phyloP scores from a whole-genome alignment of 2,888 invertebrate genomes.

The Ptychoptera contaminata region DNA sequence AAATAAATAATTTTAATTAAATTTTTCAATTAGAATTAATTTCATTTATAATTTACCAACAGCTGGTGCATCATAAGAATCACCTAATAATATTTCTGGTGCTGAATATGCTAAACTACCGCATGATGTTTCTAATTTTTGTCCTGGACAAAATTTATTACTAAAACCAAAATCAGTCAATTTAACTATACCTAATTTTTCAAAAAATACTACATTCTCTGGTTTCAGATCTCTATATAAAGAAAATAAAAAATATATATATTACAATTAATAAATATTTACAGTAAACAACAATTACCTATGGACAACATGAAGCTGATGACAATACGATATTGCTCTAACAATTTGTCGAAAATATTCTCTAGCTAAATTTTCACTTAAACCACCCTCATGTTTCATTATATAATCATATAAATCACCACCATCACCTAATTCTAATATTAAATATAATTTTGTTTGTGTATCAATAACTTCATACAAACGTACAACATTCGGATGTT shows the following conservation, averaged over 20 bases:
- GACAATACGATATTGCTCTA: constrained; percentile 94
- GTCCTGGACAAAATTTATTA: constrained; percentile 91
- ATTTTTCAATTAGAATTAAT: too few relatives aligned
- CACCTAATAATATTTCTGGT: constrained; percentile 95
- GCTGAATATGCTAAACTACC: constrained; percentile 98
- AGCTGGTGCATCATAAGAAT: constrained; percentile 97
- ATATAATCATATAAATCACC: constrained; percentile 98
- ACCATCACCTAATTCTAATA: constrained; percentile 94
- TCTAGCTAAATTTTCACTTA: constrained; percentile 66
- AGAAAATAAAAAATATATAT: constrained; percentile 1
- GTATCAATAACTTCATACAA: constrained; percentile 99
- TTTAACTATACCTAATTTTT: constrained; percentile 91
- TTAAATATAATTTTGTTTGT: constrained; percentile 90
- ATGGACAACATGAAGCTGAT: constrained; percentile 60
- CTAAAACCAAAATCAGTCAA: constrained; percentile 97
- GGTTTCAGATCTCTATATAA: constrained; percentile 80
- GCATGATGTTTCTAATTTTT: constrained; percentile 94
- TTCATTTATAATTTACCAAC: constrained; percentile 57
- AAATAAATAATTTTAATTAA: too few relatives aligned
- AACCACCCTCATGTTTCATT: constrained; percentile 83
- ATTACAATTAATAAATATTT: background rate
- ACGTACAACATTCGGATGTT: constrained; percentile 96
- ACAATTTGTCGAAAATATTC: constrained; percentile 96
- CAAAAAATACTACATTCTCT: constrained; percentile 98
- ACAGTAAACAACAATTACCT: constrained; percentile 17